These are phyloP conservation scores for Macropus fuliginosus DNA, from an alignment of 2,797 vertebrate species.

Conservation along the genomic window DNA sequence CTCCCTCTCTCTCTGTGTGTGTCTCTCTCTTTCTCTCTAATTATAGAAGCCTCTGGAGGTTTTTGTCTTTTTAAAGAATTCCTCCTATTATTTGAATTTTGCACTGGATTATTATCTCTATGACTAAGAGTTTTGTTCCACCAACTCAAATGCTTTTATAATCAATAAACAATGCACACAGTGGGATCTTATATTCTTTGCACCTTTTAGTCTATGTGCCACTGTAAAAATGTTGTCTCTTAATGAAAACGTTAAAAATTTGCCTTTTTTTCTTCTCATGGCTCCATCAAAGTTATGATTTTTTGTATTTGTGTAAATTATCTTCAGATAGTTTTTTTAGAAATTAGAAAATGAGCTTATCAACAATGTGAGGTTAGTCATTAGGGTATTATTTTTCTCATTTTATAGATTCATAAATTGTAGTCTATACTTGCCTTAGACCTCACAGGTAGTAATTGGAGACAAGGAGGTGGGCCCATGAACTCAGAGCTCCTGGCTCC, in stretches of 20 bases:
- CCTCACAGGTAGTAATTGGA: not conserved
- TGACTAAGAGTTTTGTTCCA: not conserved
- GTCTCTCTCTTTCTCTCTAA: not conserved
- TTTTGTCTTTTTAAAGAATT: not conserved
- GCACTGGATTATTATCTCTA: not conserved
- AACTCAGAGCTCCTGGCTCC: not conserved
- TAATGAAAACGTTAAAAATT: not conserved
- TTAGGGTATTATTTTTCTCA: not conserved
- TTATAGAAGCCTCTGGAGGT: not conserved
- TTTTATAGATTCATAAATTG: not conserved
- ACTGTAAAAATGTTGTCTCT: not conserved
- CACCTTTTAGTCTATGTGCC: not conserved
- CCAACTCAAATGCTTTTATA: not conserved
- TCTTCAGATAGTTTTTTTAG: not conserved
- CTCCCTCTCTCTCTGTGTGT: too few species aligned
- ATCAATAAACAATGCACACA: not conserved
- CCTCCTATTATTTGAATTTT: not conserved
- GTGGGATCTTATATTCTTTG: not conserved
- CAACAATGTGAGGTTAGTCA: not conserved
- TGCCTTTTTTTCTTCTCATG: not conserved
- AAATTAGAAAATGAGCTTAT: not conserved
- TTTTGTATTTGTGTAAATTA: not conserved
- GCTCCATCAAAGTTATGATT: not conserved
- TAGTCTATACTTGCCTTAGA: not conserved
- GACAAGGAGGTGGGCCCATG: not conserved